Percentiles rank a stretch among this genome's conserved stretches.
Evolutionary conservation across 2,113 vertebrate species (phyloP).

Genomic region (Urocynchramus pylzowi): DNA sequence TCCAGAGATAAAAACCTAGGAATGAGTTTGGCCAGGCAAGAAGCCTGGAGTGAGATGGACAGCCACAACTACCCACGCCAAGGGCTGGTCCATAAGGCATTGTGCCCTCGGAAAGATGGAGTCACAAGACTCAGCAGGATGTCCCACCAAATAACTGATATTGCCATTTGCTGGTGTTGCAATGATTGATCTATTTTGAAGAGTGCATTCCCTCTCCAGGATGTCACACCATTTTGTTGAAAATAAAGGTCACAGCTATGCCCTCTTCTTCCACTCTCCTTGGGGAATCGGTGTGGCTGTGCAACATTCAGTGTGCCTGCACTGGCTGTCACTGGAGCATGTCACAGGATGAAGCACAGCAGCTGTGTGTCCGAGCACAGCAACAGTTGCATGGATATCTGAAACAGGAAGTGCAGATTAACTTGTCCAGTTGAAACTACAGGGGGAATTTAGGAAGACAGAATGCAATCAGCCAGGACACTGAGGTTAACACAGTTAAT

Average conservation of each 20-base stretch:
- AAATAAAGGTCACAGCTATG: not conserved
- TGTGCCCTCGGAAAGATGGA: not conserved
- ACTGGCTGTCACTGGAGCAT: not conserved
- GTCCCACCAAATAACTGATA: not conserved
- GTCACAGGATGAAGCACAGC: not conserved
- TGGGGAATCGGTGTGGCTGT: accelerated
- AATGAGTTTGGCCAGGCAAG: not conserved
- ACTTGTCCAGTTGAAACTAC: slow-evolving; percentile 58
- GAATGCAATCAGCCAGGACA: slow-evolving; percentile 65
- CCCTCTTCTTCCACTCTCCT: not conserved
- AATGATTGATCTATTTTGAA: not conserved
- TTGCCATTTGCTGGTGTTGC: not conserved
- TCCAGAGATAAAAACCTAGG: not conserved
- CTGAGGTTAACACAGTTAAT: slow-evolving; percentile 68
- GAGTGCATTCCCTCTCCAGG: not conserved
- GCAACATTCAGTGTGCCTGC: accelerated
- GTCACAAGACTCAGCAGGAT: not conserved
- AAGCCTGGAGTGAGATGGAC: not conserved
- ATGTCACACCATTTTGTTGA: not conserved
- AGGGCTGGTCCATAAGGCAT: too few species aligned
- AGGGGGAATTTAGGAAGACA: slow-evolving; percentile 65
- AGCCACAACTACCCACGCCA: not conserved
- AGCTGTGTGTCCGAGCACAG: not conserved
- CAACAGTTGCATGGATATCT: not conserved
- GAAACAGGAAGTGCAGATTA: slow-evolving; percentile 63